These are phyloP conservation scores for Epinotia ramella DNA, from an alignment of 2,888 invertebrate genomes.

Conservation along the genomic window DNA sequence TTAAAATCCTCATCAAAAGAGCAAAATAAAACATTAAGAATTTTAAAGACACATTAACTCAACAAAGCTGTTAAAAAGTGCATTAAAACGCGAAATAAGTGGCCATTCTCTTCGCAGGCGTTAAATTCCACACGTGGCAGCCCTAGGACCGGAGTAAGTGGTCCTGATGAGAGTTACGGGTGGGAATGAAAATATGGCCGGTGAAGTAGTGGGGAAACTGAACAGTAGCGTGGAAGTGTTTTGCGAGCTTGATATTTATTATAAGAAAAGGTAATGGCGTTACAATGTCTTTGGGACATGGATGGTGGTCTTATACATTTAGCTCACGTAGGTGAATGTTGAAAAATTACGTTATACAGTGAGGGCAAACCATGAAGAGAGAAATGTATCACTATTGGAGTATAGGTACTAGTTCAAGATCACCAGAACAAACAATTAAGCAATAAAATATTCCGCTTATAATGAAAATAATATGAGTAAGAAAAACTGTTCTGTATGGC, in stretches of 20 bases:
- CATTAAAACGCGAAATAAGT: constrained; percentile 49
- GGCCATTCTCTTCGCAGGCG: constrained; percentile 56
- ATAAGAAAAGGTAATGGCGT: neutral
- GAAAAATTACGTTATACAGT: neutral
- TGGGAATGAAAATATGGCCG: constrained; percentile 53
- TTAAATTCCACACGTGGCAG: constrained; percentile 61
- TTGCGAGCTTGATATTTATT: constrained; percentile 1
- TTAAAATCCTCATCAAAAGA: neutral
- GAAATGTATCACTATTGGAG: no score
- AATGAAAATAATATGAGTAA: no score
- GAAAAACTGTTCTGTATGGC: no score
- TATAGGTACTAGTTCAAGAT: no score
- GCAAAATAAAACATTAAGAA: constrained; percentile 29
- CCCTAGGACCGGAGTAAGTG: constrained; percentile 45
- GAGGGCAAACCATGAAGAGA: no score
- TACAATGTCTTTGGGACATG: neutral
- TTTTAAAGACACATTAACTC: constrained; percentile 15
- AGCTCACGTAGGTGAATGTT: neutral
- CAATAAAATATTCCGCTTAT: no score
- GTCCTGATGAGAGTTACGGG: constrained; percentile 56
- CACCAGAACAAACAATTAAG: no score
- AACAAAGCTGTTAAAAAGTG: constrained; percentile 35
- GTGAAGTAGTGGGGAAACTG: constrained; percentile 48
- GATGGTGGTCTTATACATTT: neutral
- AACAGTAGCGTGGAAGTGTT: constrained; percentile 28